Base-by-base conservation (phyloP, 2,888 invertebrate genomes). In the Scaptomyza caliginosa region DNA sequence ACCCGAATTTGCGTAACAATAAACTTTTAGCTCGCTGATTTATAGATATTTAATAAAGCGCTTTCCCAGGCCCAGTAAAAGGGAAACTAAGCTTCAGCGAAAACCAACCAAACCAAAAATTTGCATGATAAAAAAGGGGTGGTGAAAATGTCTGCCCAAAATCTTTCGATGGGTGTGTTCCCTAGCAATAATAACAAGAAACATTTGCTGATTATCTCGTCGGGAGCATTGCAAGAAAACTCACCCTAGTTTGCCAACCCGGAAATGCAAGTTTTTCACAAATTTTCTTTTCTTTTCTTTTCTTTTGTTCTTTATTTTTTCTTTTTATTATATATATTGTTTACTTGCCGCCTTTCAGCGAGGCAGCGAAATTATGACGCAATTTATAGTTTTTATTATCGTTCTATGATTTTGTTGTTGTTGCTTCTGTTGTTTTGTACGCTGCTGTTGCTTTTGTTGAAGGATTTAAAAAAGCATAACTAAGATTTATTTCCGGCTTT, bases 401-500 rank as follows among this genome's bases (percentile, higher is more conserved):
- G 58, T 65, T 50, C 23, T 51, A 36, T 51, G 64, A 54, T 52
- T 58, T 56, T 63, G 34, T 81, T 84, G 84, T 70, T n/a, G n/a
- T n/a, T n/a, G n/a, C n/a, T n/a, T n/a, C n/a, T n/a, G n/a, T 73
- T 62, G 62, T 63, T 46, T 77, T 34, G 58, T 65, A 46, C 19
- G 46, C 36, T 48, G 32, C 16, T 10, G 38, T 28, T 45, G 39
- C 55, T 60, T 64, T 85, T 84, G 79, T 82, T 75, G 50, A 66
- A 62, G 82, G 49, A 54, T 59, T 77, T 64, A 51, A 68, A 65
- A 71, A 71, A 67, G 87, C 86, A 87, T 81, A 81, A 87, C 87
- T 67, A 87, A 85, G 86, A 82, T 87, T 82, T 87, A 87, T 85
- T 85, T 82, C 79, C 86, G 83, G 79, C 79, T 87, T 74, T 77